Base-by-base conservation (phyloP, 2,797 vertebrate genomes). In the Austrolebias charrua region DNA sequence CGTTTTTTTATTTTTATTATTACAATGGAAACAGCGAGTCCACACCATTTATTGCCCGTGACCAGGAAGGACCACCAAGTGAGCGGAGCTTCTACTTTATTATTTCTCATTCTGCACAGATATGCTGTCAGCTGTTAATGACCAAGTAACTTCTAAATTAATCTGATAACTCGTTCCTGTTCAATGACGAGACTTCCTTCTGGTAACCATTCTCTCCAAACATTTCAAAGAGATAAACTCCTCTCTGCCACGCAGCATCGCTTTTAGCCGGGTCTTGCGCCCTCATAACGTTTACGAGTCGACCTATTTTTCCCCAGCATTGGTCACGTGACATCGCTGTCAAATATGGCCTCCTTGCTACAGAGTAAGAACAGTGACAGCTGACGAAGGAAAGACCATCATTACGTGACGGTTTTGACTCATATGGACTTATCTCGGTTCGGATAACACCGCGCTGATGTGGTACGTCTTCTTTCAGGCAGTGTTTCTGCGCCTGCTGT, bases 301-400 rank as follows among this genome's bases (percentile, higher is more conserved):
- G 10, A 47, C 18, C 18, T 18, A 47, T 4, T 24, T 18, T 11
- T 4, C 6, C 12, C 10, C 0, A 5, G 35, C 45, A 8, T 19
- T 43, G 0, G 38, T 68, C 93, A 94, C 88, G 92, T 94, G 94
- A 92, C 62, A 12, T 3, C 1, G 75, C 84, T 91, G 86, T 91
- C 86, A 90, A 90, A 88, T 31, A 92, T 92, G 91, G 91, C 91
- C 70, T 74, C 89, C 12, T 69, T 89, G 84, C 86, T 79, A 47
- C 80, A 69, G 71, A 81, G 71, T 83, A 83, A 87, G 67, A 63
- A 63, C 24, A 76, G 55, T 69, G 77, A 81, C 80, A 81, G 77
- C 75, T 86, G 85, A 89, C 76, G 80, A 84, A 79, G 48, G 55
- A 52, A 61, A 16, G 70, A 46, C 51, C 63, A 44, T 60, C 19